Base-by-base conservation (phyloP, 1,140 invertebrate species). In the Zelostemma sp. region DNA sequence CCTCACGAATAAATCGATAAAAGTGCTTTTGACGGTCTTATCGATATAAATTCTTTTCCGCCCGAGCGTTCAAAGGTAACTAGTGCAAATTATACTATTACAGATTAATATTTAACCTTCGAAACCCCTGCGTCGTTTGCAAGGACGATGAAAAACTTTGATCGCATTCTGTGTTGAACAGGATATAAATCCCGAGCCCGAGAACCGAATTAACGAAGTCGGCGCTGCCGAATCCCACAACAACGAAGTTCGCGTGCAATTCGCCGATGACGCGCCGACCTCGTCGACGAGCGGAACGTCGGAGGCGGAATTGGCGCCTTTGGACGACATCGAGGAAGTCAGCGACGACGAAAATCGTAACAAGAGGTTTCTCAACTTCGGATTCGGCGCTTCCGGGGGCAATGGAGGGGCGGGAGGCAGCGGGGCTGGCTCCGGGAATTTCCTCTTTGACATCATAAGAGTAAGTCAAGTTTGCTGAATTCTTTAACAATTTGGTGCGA, bases 371-470 rank as follows among this genome's bases (percentile, higher is more conserved):
- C 86, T 93, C 66, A 91, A 88, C 80, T 93, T 93, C 76, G 87
- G 87, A 9, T 83, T 87, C 31, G 90, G 89, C 12, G 75, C 66
- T 1, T 76, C 72, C 0, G 88, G 87, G 8, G 78, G 84, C 49
- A 76, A 76, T 35, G 87, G 85, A 9, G 85, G 79, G 41, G 77
- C 60, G 63, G 88, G 87, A 11, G 88, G 86, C 57, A 88, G 86
- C 57, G 88, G 87, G 9, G 90, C 90, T 49, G 93, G 93, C 28
- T 93, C 92, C 6, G 93, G 93, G 54, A 95, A 94, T 85, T 93
- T 95, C 86, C 86, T 95, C 55, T 94, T 94, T 84, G 93, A 95
- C 82, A 91, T 94, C 72, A 92, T 94, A 78, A 88, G 93, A 88
- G 93, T 95, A 86, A 92, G 91, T 35, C 3, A 3, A 25, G 87